These are phyloP conservation scores for Caenorhabditis doughertyi DNA, from an alignment of 2,888 invertebrate species.

Conservation along the genomic window DNA sequence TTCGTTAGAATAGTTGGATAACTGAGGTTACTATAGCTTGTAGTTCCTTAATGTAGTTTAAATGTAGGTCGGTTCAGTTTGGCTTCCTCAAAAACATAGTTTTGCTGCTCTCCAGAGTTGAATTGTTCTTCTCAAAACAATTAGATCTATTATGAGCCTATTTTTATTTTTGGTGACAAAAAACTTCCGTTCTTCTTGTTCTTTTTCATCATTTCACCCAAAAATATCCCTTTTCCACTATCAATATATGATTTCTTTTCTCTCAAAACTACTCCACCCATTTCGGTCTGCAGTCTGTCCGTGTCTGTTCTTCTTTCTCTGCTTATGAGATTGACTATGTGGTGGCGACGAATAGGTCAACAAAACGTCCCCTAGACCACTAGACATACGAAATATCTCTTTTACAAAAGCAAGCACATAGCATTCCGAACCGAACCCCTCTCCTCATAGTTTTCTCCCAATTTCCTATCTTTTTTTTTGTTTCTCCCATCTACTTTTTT, in stretches of 20 bases:
- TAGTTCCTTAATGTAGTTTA: background rate
- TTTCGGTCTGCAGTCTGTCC: constrained; percentile 1
- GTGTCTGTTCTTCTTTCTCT: background rate
- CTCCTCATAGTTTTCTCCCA: too few species aligned
- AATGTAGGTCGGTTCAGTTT: background rate
- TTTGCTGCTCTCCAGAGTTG: too few species aligned
- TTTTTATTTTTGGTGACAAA: too few species aligned
- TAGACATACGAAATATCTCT: constrained; percentile 16
- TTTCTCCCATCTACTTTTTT: constrained; percentile 6
- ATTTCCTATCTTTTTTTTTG: constrained; percentile 1
- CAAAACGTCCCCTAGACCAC: constrained; percentile 47
- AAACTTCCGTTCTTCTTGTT: too few species aligned
- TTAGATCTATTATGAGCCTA: too few species aligned
- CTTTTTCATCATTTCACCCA: background rate
- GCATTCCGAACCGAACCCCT: constrained; percentile 27
- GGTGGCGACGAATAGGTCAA: constrained; percentile 44
- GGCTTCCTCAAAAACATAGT: background rate
- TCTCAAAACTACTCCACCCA: background rate
- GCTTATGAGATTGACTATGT: constrained; percentile 16
- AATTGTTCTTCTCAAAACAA: too few species aligned
- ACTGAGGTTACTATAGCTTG: background rate
- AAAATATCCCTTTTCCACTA: background rate
- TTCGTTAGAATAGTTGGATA: background rate
- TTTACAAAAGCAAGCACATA: constrained; percentile 31
- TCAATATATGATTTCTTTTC: background rate